Evolutionary conservation across 2,888 invertebrate species (phyloP), one percentile per base, ranked within the genome.

Genomic region (Metalampra italica): DNA sequence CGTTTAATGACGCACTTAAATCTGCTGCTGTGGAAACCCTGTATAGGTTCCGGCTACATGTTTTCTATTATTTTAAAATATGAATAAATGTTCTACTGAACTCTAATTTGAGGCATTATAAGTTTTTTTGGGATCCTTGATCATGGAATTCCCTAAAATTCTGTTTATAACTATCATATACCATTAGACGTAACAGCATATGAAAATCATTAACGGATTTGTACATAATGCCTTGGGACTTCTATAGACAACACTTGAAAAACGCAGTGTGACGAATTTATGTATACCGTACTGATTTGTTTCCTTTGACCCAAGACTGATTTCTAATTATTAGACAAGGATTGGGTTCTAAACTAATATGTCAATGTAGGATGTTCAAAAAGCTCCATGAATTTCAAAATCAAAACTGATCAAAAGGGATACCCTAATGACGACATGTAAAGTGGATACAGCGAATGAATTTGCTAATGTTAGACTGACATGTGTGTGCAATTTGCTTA

Each of bases 271-370:
- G 62, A 69, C 58, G 60, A 66, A 66, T 70, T 68, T 65, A 63
- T 65, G 62, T 62, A 60, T 64, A 62, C 63, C 65, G 64, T 71
- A 74, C 64, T 75, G 64, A 70, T 71, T 75, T 70, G 69, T 84
- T 84, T 84, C 76, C 76, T 82, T 80, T 75, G 73, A 79, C 73
- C 75, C 77, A 86, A 86, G 86, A 86, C 86, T 87, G 84, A 83
- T 79, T 75, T 79, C 71, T 78, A 67, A 68, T n/a, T 66, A 64
- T 61, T 81, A 71, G 75, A 22, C 68, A 71, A 72, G 68, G 66
- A 70, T 71, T 72, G 70, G 78, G 72, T 76, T 72, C 40, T 45
- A 11, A 39, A 14, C 40, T 53, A 57, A 60, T 52, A 55, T 55
- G 52, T 50, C 54, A 57, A 57, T 61, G 50, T 46, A 51, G 43